Conservation (phyloP, 2,113 vertebrate genomes). For the Aegotheles bennettii region DNA sequence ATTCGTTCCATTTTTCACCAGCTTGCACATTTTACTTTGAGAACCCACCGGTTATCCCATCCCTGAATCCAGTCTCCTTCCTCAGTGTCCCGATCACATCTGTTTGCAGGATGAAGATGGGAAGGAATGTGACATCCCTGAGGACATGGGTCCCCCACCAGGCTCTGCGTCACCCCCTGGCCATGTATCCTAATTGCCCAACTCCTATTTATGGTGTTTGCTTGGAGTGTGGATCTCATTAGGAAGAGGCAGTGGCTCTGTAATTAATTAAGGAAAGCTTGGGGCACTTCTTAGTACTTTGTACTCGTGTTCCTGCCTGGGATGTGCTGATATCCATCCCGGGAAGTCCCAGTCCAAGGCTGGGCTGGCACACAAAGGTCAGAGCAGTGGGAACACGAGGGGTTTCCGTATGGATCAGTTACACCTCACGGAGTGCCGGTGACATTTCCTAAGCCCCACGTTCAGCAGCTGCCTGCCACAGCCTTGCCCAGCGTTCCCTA, state of each 20-base stretch:
- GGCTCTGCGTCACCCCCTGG: background rate
- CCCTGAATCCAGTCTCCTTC: background rate
- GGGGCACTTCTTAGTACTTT: background rate
- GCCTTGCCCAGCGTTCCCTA: background rate
- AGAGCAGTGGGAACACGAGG: background rate
- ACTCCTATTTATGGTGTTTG: background rate
- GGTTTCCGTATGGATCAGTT: too few relatives aligned
- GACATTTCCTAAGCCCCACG: background rate
- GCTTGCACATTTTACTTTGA: background rate
- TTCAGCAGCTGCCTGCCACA: background rate
- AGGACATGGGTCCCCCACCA: background rate
- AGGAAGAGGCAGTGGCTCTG: background rate
- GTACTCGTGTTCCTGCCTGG: background rate
- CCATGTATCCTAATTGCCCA: background rate
- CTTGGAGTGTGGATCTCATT: background rate
- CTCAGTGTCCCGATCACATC: background rate
- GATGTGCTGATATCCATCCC: background rate
- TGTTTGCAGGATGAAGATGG: fast-evolving
- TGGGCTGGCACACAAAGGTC: background rate
- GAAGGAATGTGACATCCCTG: background rate
- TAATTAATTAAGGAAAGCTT: background rate
- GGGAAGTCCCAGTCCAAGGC: background rate
- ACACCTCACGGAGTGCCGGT: too few relatives aligned
- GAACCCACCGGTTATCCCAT: background rate
- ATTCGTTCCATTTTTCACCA: background rate